Conservation (phyloP, 2,113 vertebrate genomes). For the Sporophila hypoxantha region DNA sequence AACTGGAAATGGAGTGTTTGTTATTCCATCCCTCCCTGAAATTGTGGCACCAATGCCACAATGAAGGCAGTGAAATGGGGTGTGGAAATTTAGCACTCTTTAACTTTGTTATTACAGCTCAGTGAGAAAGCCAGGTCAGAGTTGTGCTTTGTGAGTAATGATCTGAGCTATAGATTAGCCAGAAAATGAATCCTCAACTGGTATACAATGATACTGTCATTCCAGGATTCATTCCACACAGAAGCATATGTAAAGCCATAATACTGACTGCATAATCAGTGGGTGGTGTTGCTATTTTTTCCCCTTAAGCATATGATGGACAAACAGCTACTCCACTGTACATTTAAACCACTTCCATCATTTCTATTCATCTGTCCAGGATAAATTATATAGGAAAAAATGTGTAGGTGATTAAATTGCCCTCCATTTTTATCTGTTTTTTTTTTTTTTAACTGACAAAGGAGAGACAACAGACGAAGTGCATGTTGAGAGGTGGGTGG, state of each 20-base stretch:
- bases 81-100: not conserved
- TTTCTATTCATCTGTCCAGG: not conserved
- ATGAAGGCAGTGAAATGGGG: not conserved
- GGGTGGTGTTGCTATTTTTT: conserved; percentile 37
- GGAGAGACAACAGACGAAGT: not conserved
- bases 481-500: conserved; percentile 6
- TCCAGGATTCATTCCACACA: not conserved
- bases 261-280: conserved; percentile 24
- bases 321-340: conserved; percentile 20
- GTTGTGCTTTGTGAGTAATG: not conserved
- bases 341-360: conserved; percentile 4
- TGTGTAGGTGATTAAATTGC: conserved; percentile 34
- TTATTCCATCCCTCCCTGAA: not conserved
- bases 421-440: not conserved
- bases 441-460: not conserved
- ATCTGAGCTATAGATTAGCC: conserved; percentile 1
- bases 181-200: not conserved
- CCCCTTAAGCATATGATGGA: not conserved
- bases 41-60: not conserved
- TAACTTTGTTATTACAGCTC: not conserved
- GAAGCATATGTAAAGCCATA: not conserved
- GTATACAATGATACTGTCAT: not conserved
- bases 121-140: not conserved
- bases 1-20: not conserved
- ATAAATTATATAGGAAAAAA: conserved; percentile 33